Evolutionary conservation across 2,888 invertebrate species (phyloP), one percentile per base, ranked within the genome.

Genomic region (Rugalucina vietnamica): DNA sequence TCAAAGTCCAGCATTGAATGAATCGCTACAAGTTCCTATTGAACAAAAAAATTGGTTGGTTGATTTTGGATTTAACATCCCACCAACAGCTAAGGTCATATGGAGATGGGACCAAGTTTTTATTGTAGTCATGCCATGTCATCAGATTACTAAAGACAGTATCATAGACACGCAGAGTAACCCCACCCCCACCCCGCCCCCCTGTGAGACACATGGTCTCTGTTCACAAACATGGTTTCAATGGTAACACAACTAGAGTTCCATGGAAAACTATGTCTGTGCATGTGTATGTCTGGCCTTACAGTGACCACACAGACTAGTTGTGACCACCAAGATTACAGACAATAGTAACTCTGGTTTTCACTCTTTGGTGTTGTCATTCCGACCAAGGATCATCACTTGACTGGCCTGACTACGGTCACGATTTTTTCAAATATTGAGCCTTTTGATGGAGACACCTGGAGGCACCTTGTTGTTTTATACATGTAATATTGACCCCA

Each of bases 311-410:
- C 65, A 65, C 18, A 34, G 18, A 32, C 65, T 65, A 10, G 1
- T 1, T 65, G 65, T 65, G 65, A 34, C 21, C 14, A 32, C 65
- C 65, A 65, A 65, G 65, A 65, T 65, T 65, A 65, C 65, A 65
- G 65, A 65, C 65, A 65, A 65, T 65, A 34, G 18, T 65, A n/a
- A 65, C 65, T 65, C 65, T 65, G 65, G 65, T 65, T 65, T 65
- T n/a, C n/a, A 65, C 65, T 65, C 1, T 21, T n/a, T 65, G 34
- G 21, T 65, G 65, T 34, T 34, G 10, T 65, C 65, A 65, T 32
- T 10, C 18, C 3, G 3, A 2, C 10, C 10, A 24, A 18, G 32
- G 8, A 32, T 65, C 65, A 65, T 65, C 65, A 65, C 21, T 65
- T 65, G 65, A 65, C 65, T 21, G 34, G 65, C 65, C 65, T 29